Evolutionary conservation across 2,113 vertebrate species (phyloP).

Genomic region (Canis aureus): DNA sequence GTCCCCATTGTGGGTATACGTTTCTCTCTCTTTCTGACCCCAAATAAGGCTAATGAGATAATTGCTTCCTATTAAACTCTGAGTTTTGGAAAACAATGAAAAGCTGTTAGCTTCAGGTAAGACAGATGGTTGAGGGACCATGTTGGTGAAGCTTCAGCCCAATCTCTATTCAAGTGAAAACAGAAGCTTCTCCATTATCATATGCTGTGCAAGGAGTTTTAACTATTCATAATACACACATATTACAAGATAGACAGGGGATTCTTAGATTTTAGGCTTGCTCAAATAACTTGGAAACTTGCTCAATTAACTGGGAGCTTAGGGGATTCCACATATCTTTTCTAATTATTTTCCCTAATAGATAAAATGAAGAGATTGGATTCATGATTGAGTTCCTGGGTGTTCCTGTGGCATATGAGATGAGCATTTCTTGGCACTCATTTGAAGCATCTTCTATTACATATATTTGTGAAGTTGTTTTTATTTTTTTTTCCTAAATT

Average conservation of each 20-base stretch:
- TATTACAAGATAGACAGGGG: background rate
- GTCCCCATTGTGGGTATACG: background rate
- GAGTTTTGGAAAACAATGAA: background rate
- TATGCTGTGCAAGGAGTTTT: background rate
- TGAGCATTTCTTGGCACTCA: background rate
- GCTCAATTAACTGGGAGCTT: background rate
- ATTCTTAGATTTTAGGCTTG: background rate
- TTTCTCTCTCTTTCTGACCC: background rate
- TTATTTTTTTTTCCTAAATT: background rate
- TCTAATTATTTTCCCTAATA: background rate
- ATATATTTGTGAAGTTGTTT: background rate
- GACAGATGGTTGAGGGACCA: background rate
- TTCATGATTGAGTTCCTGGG: background rate
- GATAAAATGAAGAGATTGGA: background rate
- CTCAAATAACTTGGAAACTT: background rate
- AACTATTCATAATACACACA: background rate
- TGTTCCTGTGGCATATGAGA: background rate
- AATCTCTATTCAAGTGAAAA: background rate
- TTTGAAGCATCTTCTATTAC: background rate
- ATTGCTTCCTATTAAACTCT: background rate
- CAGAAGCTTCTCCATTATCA: background rate
- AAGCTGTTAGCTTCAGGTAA: background rate
- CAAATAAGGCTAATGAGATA: background rate
- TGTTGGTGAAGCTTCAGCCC: background rate
- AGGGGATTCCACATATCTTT: background rate